Percentiles rank a stretch among this genome's conserved stretches.
These are phyloP conservation scores for Gandaritis pyraliata DNA, from an alignment of 2,888 invertebrate genomes.

Conservation along the genomic window DNA sequence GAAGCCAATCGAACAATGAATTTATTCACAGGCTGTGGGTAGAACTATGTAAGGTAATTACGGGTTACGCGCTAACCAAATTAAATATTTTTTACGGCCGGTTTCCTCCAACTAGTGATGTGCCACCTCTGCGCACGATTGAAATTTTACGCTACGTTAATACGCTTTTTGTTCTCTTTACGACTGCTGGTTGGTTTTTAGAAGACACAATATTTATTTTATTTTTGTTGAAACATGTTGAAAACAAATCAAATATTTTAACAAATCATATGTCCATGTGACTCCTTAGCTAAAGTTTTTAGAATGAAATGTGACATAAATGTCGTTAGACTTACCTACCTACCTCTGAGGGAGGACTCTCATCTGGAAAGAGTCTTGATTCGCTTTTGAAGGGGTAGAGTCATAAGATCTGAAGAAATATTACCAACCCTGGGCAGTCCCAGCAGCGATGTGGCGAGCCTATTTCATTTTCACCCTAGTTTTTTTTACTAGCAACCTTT, in stretches of 20 bases:
- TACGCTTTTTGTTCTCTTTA: slow-evolving; percentile 29
- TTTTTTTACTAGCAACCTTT: no score
- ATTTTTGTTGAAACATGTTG: neutral
- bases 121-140: slow-evolving; percentile 40
- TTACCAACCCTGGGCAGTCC: no score
- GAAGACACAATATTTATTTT: neutral
- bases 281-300: no score
- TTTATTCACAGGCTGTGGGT: slow-evolving; percentile 61
- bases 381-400: no score
- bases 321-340: no score
- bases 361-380: no score
- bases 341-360: no score
- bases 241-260: neutral
- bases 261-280: no score
- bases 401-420: no score
- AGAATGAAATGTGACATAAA: no score
- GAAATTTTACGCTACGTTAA: slow-evolving; percentile 35
- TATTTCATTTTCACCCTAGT: no score
- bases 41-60: slow-evolving; percentile 70
- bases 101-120: slow-evolving; percentile 66
- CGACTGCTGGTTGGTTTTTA: slow-evolving; percentile 17
- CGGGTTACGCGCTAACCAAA: slow-evolving; percentile 69
- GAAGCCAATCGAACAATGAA: slow-evolving; percentile 53
- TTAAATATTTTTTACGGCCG: slow-evolving; percentile 74
- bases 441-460: no score